Conservation (phyloP, 2,888 invertebrate genomes). For the Tipula helvola region DNA sequence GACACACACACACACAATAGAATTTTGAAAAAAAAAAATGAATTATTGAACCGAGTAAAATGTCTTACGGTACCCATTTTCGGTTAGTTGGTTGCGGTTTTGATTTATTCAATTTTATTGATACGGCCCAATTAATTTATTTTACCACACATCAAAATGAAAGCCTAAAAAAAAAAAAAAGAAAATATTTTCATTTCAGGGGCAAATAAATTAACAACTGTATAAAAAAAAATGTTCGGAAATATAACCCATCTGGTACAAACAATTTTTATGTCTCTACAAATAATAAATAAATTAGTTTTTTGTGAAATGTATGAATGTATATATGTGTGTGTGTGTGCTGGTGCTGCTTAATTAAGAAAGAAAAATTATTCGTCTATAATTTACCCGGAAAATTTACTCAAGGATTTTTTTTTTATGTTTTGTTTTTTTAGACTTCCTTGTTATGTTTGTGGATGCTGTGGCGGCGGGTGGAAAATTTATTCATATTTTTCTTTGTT, state of each 20-base stretch:
- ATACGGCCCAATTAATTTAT: not conserved
- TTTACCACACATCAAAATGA: not conserved
- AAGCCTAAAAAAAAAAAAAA: not conserved
- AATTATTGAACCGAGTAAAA: too few relatives aligned
- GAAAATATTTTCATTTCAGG: not conserved
- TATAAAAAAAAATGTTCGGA: not conserved
- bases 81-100: too few relatives aligned
- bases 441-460: not conserved
- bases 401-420: not conserved
- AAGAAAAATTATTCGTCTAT: slow-evolving; percentile 4
- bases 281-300: slow-evolving; percentile 4
- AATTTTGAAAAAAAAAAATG: too few relatives aligned
- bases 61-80: too few relatives aligned
- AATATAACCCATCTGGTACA: not conserved
- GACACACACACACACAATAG: too few relatives aligned
- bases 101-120: not conserved
- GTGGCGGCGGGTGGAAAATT: not conserved
- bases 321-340: not conserved
- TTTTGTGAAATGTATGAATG: not conserved
- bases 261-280: not conserved
- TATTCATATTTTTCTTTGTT: not conserved
- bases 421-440: not conserved
- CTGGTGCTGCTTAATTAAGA: not conserved
- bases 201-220: not conserved
- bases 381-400: not conserved